Evolutionary conservation across 30 jellyfish, hydroid and myxozoan genomes (phyloP).

Genomic region (Nemopilema nomurai): DNA sequence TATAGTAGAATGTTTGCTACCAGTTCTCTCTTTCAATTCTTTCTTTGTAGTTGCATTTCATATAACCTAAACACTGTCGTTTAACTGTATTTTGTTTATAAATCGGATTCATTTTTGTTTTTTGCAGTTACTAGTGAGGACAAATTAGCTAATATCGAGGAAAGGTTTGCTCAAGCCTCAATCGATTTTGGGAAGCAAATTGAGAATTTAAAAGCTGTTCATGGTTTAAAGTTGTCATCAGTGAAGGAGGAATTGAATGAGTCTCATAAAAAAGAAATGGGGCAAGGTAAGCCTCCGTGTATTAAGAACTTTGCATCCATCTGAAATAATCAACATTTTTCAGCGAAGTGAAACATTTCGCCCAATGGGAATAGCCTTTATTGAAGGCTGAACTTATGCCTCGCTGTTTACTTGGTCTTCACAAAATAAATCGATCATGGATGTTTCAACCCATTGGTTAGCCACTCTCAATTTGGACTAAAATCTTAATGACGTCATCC

Average conservation of each 20-base stretch:
- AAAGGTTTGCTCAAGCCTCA: conserved; percentile 20
- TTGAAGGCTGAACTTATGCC: too few relatives aligned
- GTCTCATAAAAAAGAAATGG: conserved; percentile 27
- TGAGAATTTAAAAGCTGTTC: conserved; percentile 37
- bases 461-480: too few relatives aligned
- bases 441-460: too few relatives aligned
- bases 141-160: conserved; percentile 5
- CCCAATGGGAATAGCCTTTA: too few relatives aligned
- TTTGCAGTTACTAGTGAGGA: conserved; percentile 28
- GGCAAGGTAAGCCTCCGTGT: conserved; percentile 41
- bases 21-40: too few relatives aligned
- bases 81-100: not conserved
- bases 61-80: not conserved
- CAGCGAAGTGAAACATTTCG: too few relatives aligned
- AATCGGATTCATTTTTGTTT: conserved; percentile 1
- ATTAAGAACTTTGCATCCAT: too few relatives aligned
- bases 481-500: too few relatives aligned
- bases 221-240: conserved; percentile 16
- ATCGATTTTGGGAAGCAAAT: conserved; percentile 26
- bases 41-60: not conserved
- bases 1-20: too few relatives aligned
- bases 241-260: conserved; percentile 26
- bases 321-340: too few relatives aligned
- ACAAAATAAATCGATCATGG: too few relatives aligned
- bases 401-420: too few relatives aligned